Conservation (phyloP, 2,888 invertebrate genomes). For the Hydroisotoma schaefferi region DNA sequence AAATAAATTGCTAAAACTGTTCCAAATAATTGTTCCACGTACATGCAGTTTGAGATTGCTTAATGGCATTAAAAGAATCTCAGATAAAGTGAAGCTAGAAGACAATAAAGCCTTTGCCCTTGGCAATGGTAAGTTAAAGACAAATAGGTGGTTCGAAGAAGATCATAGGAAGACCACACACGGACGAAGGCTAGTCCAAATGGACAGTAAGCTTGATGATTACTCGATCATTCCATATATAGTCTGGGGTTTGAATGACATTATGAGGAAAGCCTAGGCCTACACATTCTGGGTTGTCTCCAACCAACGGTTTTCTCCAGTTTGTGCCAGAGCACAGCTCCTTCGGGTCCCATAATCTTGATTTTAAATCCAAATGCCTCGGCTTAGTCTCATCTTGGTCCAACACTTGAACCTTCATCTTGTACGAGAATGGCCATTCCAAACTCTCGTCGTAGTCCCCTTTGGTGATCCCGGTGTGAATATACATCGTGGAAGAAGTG, state of each 20-base stretch:
- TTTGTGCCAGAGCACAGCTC: conserved; percentile 53
- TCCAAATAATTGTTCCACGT: too few species aligned
- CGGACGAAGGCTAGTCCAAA: conserved; percentile 53
- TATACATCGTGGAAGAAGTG: conserved; percentile 50
- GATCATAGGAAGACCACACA: too few species aligned
- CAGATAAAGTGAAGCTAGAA: too few species aligned
- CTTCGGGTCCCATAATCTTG: conserved; percentile 53
- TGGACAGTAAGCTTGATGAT: conserved; percentile 59
- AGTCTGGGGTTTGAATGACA: conserved; percentile 55
- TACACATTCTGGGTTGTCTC: conserved; percentile 53
- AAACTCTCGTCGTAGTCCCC: conserved; percentile 52
- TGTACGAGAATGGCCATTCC: conserved; percentile 53
- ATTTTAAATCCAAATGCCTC: conserved; percentile 44
- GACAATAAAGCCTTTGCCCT: too few species aligned
- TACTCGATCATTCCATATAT: conserved; percentile 55
- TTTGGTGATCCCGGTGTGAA: conserved; percentile 53
- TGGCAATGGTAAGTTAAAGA: too few species aligned
- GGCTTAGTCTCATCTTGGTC: conserved; percentile 35
- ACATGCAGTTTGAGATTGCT: too few species aligned
- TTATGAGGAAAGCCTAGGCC: conserved; percentile 57
- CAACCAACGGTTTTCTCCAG: conserved; percentile 52
- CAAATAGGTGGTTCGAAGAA: too few species aligned
- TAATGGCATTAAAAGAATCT: too few species aligned
- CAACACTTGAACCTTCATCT: conserved; percentile 51
- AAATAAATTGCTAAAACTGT: too few species aligned